Percentiles rank a stretch among this genome's conserved stretches.
Evolutionary conservation across 2,797 vertebrate genomes (phyloP).

Genomic region (Lemur catta): DNA sequence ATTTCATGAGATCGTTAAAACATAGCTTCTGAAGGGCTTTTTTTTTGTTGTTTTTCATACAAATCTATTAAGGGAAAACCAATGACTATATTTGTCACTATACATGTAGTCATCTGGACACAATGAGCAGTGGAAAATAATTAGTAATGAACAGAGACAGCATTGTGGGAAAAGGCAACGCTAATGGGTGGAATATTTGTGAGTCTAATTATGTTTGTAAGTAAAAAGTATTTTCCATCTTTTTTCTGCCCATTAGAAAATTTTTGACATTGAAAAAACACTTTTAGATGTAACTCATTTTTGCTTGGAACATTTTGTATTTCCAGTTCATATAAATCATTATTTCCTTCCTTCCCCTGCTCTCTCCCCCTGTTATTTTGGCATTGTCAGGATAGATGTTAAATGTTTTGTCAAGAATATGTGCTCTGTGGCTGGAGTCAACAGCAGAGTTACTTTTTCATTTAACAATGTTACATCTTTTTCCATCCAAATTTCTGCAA

Average conservation of each 20-base stretch:
- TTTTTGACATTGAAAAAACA: slow-evolving; percentile 42
- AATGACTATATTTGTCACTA: not conserved
- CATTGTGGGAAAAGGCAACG: not conserved
- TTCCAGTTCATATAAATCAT: slow-evolving; percentile 35
- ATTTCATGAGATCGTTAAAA: not conserved
- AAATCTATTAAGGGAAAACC: not conserved
- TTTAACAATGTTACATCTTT: not conserved
- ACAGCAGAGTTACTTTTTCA: not conserved
- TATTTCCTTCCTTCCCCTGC: slow-evolving; percentile 46
- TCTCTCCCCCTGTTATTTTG: not conserved
- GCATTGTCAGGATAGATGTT: slow-evolving; percentile 11
- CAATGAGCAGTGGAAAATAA: not conserved
- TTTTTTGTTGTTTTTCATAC: not conserved
- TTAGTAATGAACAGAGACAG: not conserved
- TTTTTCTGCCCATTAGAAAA: slow-evolving; percentile 26
- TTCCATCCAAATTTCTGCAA: not conserved
- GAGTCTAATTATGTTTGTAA: slow-evolving; percentile 34
- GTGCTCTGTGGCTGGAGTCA: slow-evolving; percentile 27
- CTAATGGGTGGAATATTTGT: not conserved
- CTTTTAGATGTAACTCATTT: slow-evolving; percentile 31
- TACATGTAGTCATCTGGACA: not conserved
- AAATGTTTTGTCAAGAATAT: slow-evolving; percentile 25
- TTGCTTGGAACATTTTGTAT: slow-evolving; percentile 49
- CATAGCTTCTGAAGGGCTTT: not conserved
- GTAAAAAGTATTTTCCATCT: slow-evolving; percentile 37